phyloP scores from a whole-genome alignment of 1,140 invertebrate species.

The Thaumatotibia leucotreta region DNA sequence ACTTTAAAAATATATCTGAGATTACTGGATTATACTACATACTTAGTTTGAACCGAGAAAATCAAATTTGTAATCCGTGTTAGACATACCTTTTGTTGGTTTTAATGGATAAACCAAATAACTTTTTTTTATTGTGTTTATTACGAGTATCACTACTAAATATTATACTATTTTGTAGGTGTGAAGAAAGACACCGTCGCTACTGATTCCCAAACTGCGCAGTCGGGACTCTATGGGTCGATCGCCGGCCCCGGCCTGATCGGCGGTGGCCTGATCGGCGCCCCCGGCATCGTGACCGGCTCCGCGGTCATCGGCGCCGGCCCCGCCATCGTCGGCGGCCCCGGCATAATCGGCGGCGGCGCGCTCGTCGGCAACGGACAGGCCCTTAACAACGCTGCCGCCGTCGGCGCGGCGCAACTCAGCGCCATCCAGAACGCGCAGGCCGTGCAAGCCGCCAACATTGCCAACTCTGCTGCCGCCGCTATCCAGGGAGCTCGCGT shows the following conservation, averaged over 20 bases:
- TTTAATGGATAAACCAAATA: too few relatives aligned
- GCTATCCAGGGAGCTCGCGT: conserved; percentile 62
- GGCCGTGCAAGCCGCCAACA: conserved; percentile 57
- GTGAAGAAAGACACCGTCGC: conserved; percentile 31
- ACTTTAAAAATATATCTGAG: too few relatives aligned
- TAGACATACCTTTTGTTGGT: too few relatives aligned
- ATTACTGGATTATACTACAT: too few relatives aligned
- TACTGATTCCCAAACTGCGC: conserved; percentile 39
- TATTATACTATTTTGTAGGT: conserved; percentile 24
- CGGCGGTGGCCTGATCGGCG: conserved; percentile 21
- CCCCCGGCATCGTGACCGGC: conserved; percentile 18
- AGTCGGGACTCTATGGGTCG: conserved; percentile 34
- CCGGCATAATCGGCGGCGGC: conserved; percentile 7
- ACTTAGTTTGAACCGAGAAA: too few relatives aligned
- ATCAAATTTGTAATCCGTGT: too few relatives aligned
- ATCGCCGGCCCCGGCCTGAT: conserved; percentile 20
- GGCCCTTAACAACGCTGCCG: conserved; percentile 55
- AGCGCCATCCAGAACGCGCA: conserved; percentile 69
- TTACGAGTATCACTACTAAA: too few relatives aligned
- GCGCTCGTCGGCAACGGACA: conserved; percentile 33
- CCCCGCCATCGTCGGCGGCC: conserved; percentile 15
- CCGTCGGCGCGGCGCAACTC: conserved; percentile 58
- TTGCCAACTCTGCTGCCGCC: conserved; percentile 57
- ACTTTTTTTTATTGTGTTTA: too few relatives aligned
- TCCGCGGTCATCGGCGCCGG: conserved; percentile 18